Evolutionary conservation across 2,113 vertebrate species (phyloP), one percentile per base, ranked within the genome.

Genomic region (Psilopsiagon aymara): DNA sequence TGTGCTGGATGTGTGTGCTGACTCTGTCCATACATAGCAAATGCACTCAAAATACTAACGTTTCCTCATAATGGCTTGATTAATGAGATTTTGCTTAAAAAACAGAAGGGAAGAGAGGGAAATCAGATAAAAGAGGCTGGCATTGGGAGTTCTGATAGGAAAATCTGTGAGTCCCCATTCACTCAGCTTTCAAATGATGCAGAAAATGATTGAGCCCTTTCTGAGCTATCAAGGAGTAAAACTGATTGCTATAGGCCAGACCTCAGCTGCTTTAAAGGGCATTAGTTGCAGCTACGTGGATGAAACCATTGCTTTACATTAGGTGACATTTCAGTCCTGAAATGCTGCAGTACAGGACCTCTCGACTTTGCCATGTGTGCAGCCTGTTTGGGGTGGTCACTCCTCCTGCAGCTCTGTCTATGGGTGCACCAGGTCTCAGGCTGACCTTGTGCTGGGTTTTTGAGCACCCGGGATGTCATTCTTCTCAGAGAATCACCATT

Each of bases 1-100:
- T 96, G 96, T 70, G 79, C 80, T 94, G 77, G 89, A 82, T 96
- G 78, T 44, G 86, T 51, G 55, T 89, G 82, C 90, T 73, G 86
- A 78, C 90, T 96, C 94, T 89, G 85, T 94, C 94, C 86, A 93
- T 94, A 97, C 94, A 95, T 91, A 94, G 92, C 82, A 96, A 97
- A 97, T 93, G 87, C 74, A 60, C 64, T 97, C 95, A 94, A 97
- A 96, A 91, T 87, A 86, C 86, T 92, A 94, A 90, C 86, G 46
- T 81, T 95, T 96, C 80, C 39, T 90, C 0, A 0, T 93, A 96
- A 93, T 94, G 69, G 85, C 76, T 90, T 83, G 75, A 94, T 84
- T 95, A 82, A 88, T 88, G 51, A 95, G 77, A 83, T 94, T 93
- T 96, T 93, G 52, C 66, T 92, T 91, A 41, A 85, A 92, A 91